phyloP scores from a whole-genome alignment of 2,113 vertebrate species.

The Neogobius melanostomus region DNA sequence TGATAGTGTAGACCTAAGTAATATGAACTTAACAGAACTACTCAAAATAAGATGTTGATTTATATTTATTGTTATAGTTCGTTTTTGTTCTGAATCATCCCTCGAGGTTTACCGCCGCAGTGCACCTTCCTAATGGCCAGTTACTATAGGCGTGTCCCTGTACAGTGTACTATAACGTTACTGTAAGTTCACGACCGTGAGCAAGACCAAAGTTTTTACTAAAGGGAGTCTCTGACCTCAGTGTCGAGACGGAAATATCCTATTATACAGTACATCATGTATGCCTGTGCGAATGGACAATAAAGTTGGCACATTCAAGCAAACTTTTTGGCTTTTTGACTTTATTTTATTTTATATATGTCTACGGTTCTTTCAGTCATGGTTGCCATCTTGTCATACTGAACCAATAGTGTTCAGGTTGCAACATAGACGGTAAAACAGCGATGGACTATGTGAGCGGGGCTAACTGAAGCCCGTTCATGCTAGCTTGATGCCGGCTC shows the following conservation, averaged over 20 bases:
- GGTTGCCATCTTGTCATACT: no score
- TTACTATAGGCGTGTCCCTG: constrained; percentile 74
- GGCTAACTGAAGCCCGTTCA: no score
- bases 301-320: constrained; percentile 76
- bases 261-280: constrained; percentile 49
- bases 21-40: no score
- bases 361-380: no score
- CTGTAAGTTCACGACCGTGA: constrained; percentile 51
- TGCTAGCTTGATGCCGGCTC: no score
- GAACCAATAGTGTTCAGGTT: no score
- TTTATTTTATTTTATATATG: no score
- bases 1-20: no score
- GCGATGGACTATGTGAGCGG: no score
- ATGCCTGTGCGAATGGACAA: constrained; percentile 78
- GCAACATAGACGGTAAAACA: no score
- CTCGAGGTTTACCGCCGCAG: constrained; percentile 41
- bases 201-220: constrained; percentile 73
- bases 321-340: not conserved
- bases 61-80: constrained; percentile 6
- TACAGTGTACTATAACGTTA: constrained; percentile 51
- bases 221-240: constrained; percentile 41
- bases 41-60: not conserved
- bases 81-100: constrained; percentile 32
- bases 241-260: constrained; percentile 45
- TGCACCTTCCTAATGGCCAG: constrained; percentile 47